phyloP scores from a whole-genome alignment of 1,140 invertebrate species.

The Charaxes varanes region DNA sequence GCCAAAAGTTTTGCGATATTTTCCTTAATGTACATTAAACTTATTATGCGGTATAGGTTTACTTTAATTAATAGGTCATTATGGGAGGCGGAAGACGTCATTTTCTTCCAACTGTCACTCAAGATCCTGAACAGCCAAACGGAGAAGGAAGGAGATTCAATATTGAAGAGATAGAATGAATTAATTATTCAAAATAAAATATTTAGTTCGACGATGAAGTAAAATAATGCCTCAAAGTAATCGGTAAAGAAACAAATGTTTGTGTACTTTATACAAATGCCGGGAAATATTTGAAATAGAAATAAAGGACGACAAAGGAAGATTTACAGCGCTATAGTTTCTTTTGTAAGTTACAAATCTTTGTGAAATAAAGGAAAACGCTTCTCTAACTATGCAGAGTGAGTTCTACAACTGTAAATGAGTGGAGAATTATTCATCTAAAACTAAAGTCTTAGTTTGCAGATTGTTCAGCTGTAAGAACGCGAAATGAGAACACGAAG shows the following conservation, averaged over 20 bases:
- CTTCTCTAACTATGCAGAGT: conserved; percentile 18
- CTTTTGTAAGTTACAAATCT: conserved; percentile 7
- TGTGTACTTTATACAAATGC: not conserved
- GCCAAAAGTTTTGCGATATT: not conserved
- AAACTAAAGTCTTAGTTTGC: conserved; percentile 19
- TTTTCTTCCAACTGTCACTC: conserved; percentile 77
- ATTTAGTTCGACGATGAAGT: not conserved
- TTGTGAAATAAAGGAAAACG: conserved; percentile 12
- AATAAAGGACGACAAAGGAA: conserved; percentile 8
- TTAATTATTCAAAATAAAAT: too few relatives aligned
- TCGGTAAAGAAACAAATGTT: too few relatives aligned
- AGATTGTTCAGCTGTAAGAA: conserved; percentile 11
- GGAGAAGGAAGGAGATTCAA: conserved; percentile 77
- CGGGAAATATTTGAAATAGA: not conserved
- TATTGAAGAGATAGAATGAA: conserved; percentile 77
- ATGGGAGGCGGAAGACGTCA: conserved; percentile 81
- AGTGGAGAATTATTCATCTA: conserved; percentile 22
- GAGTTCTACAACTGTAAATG: conserved; percentile 19
- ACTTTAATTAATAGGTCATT: conserved; percentile 72
- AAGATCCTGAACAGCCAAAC: conserved; percentile 77
- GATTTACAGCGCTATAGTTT: conserved; percentile 11
- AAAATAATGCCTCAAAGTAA: too few relatives aligned
- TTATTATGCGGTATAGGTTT: not conserved
- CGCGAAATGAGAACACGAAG: too few relatives aligned
- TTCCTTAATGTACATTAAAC: not conserved